A percentile compares a stretch with the other conserved stretches of the same genome.
phyloP scores from a whole-genome alignment of 2,113 vertebrate species.

The Thinocorus orbignyianus region DNA sequence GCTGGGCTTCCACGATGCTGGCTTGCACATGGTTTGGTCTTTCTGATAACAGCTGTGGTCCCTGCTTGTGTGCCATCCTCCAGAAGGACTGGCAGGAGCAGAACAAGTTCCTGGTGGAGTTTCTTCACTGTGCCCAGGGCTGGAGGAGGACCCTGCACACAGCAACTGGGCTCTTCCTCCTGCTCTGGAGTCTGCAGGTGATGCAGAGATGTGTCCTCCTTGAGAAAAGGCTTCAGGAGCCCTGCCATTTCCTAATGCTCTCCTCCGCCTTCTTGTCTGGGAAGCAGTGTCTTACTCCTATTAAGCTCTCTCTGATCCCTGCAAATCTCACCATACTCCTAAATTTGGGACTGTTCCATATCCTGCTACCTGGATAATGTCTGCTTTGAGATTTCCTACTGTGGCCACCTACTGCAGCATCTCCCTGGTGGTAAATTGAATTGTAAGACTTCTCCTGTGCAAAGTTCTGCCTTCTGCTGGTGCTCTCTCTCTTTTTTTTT shows the following conservation, averaged over 20 bases:
- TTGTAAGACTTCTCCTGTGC: background rate
- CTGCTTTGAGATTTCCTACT: background rate
- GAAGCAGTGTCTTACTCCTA: background rate
- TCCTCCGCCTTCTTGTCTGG: background rate
- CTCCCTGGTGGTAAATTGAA: background rate
- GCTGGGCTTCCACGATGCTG: background rate
- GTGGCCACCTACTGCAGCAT: background rate
- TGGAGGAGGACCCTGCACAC: background rate
- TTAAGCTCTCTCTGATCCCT: background rate
- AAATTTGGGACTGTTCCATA: background rate
- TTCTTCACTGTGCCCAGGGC: background rate
- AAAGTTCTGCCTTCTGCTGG: background rate
- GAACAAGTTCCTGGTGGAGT: background rate
- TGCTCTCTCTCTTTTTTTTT: too few relatives aligned
- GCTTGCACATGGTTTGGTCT: accelerated
- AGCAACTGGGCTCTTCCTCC: background rate
- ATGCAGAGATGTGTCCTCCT: background rate
- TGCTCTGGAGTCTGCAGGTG: background rate
- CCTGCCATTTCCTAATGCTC: background rate
- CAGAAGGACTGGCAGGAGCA: background rate
- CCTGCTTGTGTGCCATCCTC: background rate
- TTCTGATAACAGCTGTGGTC: background rate
- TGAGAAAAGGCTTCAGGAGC: background rate
- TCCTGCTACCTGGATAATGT: background rate
- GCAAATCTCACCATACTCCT: background rate